A percentile compares a stretch with the other conserved stretches of the same genome.
These are phyloP conservation scores for Ectobius pallidus DNA, from an alignment of 2,888 invertebrate genomes.

Conservation along the genomic window DNA sequence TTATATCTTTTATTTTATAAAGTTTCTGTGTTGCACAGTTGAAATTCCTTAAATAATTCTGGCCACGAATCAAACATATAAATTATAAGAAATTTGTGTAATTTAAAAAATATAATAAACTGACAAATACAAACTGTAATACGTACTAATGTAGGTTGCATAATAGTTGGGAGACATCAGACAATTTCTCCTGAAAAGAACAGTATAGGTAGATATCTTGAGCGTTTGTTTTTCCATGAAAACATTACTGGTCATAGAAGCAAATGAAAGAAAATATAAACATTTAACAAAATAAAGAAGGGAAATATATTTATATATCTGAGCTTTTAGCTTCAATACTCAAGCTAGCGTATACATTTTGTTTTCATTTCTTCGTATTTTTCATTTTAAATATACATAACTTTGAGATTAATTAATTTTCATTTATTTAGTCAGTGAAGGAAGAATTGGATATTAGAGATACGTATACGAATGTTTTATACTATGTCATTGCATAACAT, in stretches of 20 bases:
- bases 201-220: constrained; percentile 15
- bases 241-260: background rate
- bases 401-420: constrained; percentile 35
- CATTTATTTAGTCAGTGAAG: constrained; percentile 40
- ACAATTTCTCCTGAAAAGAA: constrained; percentile 9
- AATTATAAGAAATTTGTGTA: constrained; percentile 14
- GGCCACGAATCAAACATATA: constrained; percentile 22
- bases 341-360: constrained; percentile 79
- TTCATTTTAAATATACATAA: constrained; percentile 49
- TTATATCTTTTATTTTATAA: constrained; percentile 28
- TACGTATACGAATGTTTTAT: constrained; percentile 44
- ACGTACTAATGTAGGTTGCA: background rate
- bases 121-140: too few species aligned
- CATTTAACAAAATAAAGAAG: constrained; percentile 22
- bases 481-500: constrained; percentile 19
- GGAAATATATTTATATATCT: constrained; percentile 1
- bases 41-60: constrained; percentile 24
- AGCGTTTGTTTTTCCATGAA: constrained; percentile 11
- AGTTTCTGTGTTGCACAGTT: constrained; percentile 23
- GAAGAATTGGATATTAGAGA: constrained; percentile 44
- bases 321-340: constrained; percentile 61
- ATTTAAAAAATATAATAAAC: too few species aligned
- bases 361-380: constrained; percentile 63
- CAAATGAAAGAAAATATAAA: constrained; percentile 24
- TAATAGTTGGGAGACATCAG: constrained; percentile 10